Conservation (phyloP, 2,113 vertebrate species). For the Lathamus discolor region DNA sequence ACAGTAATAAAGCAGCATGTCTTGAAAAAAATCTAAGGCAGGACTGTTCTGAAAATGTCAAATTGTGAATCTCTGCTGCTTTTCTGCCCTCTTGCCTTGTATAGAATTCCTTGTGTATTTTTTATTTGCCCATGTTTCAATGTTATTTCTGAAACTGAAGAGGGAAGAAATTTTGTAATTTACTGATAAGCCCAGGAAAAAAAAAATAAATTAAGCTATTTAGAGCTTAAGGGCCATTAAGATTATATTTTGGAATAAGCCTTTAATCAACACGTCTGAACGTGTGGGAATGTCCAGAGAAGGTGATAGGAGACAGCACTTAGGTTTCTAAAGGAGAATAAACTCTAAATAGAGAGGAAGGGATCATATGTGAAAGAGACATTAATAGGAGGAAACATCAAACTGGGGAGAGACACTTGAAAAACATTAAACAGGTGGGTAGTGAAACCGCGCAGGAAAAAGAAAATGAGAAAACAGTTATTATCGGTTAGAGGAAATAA, state of each 20-base stretch:
- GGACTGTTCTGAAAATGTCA: not conserved
- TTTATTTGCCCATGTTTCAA: not conserved
- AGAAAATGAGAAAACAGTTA: not conserved
- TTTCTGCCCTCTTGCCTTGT: not conserved
- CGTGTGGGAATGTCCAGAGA: not conserved
- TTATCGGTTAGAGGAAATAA: not conserved
- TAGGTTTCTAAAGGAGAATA: not conserved
- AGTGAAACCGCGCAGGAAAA: not conserved
- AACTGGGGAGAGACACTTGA: not conserved
- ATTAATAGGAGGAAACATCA: not conserved
- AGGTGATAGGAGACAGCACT: not conserved
- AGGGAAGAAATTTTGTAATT: not conserved
- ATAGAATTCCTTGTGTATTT: not conserved
- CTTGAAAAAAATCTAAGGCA: not conserved
- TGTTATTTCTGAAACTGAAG: not conserved
- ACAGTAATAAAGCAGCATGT: not conserved
- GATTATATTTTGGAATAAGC: not conserved
- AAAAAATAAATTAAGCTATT: not conserved
- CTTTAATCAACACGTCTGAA: not conserved
- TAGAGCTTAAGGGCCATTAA: not conserved
- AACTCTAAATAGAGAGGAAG: not conserved
- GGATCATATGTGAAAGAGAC: not conserved
- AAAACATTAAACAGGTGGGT: not conserved
- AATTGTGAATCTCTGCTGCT: not conserved
- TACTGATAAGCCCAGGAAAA: not conserved